A percentile compares a stretch with the other conserved stretches of the same genome.
Evolutionary conservation across 2,888 invertebrate genomes (phyloP).

Genomic region (Diarsia dahlii): DNA sequence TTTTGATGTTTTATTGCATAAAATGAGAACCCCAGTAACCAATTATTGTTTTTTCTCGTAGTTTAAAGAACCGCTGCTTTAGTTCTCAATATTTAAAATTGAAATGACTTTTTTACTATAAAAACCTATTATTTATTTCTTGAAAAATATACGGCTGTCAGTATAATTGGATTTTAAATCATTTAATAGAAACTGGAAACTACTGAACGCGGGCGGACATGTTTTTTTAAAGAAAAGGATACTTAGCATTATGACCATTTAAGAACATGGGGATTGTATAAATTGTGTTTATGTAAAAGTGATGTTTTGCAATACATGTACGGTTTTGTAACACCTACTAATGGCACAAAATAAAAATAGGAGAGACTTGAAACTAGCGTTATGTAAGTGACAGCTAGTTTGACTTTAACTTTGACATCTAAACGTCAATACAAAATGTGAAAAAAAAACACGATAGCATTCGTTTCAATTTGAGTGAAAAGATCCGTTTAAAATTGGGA

Average conservation of each 20-base stretch:
- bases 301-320: not conserved
- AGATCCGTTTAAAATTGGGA: not conserved
- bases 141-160: conserved; percentile 26
- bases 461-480: not conserved
- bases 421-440: not conserved
- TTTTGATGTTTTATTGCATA: not conserved
- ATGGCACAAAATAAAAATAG: not conserved
- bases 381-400: not conserved
- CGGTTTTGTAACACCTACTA: not conserved
- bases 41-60: conserved; percentile 1
- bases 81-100: conserved; percentile 35
- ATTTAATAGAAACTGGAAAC: conserved; percentile 23
- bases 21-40: not conserved
- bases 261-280: conserved; percentile 24
- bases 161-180: conserved; percentile 45
- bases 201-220: not conserved
- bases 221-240: conserved; percentile 16
- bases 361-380: not conserved
- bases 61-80: conserved; percentile 3
- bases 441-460: not conserved
- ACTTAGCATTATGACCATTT: conserved; percentile 20
- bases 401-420: conserved; percentile 1
- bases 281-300: conserved; percentile 21
- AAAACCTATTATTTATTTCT: conserved; percentile 28
- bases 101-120: conserved; percentile 8